Evolutionary conservation across 2,797 vertebrate species (phyloP), one percentile per base, ranked within the genome.

Genomic region (Lagocephalus sceleratus): DNA sequence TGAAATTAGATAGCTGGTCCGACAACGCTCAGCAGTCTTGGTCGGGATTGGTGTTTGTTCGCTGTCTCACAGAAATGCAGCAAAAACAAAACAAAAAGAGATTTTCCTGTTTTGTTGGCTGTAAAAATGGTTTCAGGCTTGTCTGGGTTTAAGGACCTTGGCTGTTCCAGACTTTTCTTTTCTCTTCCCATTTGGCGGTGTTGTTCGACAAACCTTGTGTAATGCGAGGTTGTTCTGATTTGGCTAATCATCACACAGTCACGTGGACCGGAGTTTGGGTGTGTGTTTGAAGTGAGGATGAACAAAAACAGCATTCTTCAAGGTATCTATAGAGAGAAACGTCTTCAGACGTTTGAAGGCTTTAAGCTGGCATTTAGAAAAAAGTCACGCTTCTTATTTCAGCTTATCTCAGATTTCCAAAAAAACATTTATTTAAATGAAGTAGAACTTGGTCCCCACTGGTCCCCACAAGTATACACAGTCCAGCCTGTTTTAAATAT

Each of bases 241-340:
- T 75, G 74, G 64, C 73, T 78, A 68, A 64, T 57, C 51, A 78
- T 85, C 71, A 82, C 84, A 35, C 32, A 76, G 66, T 76, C 60
- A 61, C 63, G 15, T 42, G 35, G 5, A 23, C 29, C 19, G 10
- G 7, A 66, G 20, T 11, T 22, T 19, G 7, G 15, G 25, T 45
- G 38, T 35, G 6, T 3, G 4, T 29, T 29, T 29, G 26, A 29
- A 29, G 26, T 29, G 40, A 52, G 19, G 38, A n/a, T n/a, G n/a
- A n/a, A n/a, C n/a, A n/a, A n/a, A 9, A n/a, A 16, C 66, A 45
- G 19, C 49, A 45, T 65, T 59, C 41, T 50, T 43, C 14, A 50
- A 56, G n/a, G 60, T 63, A 25, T 52, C 47, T 20, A 16, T 29
- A 14, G 14, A 14, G 32, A 35, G 14, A 12, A 35, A 35, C 10